phyloP scores from a whole-genome alignment of 2,113 vertebrate species.

The Oncorhynchus clarkii region DNA sequence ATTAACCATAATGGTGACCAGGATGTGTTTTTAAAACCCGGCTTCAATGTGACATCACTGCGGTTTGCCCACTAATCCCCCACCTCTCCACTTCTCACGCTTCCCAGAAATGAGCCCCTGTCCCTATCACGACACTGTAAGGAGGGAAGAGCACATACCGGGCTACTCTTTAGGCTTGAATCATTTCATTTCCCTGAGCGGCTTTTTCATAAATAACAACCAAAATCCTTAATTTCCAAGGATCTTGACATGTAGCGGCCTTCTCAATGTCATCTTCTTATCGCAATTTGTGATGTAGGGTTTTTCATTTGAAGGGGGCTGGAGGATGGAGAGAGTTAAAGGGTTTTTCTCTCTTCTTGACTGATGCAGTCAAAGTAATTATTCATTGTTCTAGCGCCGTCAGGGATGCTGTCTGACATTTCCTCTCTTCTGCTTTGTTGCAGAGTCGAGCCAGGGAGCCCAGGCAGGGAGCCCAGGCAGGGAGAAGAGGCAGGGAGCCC shows the following conservation, averaged over 20 bases:
- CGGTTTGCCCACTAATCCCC: constrained; percentile 20
- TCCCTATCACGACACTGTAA: constrained; percentile 42
- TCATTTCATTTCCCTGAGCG: constrained; percentile 56
- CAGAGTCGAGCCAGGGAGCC: constrained; percentile 46
- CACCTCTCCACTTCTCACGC: neutral
- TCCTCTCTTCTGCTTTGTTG: constrained; percentile 56
- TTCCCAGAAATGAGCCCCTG: constrained; percentile 38
- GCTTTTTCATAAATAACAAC: constrained; percentile 45
- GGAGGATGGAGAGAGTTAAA: constrained; percentile 28
- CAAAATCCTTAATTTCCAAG: constrained; percentile 47
- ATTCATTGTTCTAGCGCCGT: constrained; percentile 47
- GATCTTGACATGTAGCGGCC: constrained; percentile 48
- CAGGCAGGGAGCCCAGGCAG: constrained; percentile 5
- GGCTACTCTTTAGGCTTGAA: constrained; percentile 48
- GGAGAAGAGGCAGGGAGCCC: too few relatives aligned
- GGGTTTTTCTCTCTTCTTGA: constrained; percentile 10
- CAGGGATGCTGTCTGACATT: constrained; percentile 63
- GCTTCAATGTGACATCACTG: constrained; percentile 51
- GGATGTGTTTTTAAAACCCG: constrained; percentile 56
- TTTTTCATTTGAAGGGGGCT: constrained; percentile 41
- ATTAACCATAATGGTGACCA: constrained; percentile 71
- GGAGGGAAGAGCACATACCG: constrained; percentile 44
- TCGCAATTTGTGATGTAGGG: constrained; percentile 46
- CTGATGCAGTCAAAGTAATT: constrained; percentile 55
- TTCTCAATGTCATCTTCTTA: constrained; percentile 50